These are phyloP conservation scores for Epinotia ramella DNA, from an alignment of 2,888 invertebrate species.

Conservation along the genomic window DNA sequence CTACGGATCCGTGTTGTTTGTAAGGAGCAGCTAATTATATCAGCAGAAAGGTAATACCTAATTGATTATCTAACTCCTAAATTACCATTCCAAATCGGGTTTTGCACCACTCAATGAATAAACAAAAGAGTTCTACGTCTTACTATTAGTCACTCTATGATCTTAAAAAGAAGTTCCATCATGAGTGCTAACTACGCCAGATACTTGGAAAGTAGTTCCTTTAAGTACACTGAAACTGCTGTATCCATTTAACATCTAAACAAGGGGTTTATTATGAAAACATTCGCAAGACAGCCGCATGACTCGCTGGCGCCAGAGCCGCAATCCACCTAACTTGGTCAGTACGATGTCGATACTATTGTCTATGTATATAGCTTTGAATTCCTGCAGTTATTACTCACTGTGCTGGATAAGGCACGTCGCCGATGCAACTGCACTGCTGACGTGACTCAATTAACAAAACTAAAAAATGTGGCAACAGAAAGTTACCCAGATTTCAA, in stretches of 20 bases:
- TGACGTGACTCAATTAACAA: slow-evolving; percentile 44
- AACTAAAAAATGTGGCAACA: slow-evolving; percentile 32
- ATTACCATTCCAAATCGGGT: background rate
- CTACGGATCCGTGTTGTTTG: no score
- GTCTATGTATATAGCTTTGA: slow-evolving; percentile 53
- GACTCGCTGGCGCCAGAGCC: slow-evolving; percentile 57
- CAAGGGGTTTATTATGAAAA: slow-evolving; percentile 44
- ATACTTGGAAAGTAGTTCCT: background rate
- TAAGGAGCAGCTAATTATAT: background rate
- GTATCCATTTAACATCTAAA: slow-evolving; percentile 30
- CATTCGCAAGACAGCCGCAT: slow-evolving; percentile 46
- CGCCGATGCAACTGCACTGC: slow-evolving; percentile 36
- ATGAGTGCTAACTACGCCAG: background rate
- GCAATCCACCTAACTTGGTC: slow-evolving; percentile 50
- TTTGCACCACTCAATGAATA: background rate
- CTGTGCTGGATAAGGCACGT: slow-evolving; percentile 58
- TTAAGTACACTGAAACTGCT: background rate
- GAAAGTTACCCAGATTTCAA: slow-evolving; percentile 20
- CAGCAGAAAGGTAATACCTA: background rate
- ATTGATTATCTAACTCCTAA: background rate
- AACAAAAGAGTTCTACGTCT: background rate
- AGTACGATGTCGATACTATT: slow-evolving; percentile 49
- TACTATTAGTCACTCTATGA: background rate
- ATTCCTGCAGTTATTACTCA: slow-evolving; percentile 61
- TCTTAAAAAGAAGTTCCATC: slow-evolving; percentile 6